Evolutionary conservation across 2,888 invertebrate genomes (phyloP), one percentile per base, ranked within the genome.

Genomic region (Thereva nobilitata): DNA sequence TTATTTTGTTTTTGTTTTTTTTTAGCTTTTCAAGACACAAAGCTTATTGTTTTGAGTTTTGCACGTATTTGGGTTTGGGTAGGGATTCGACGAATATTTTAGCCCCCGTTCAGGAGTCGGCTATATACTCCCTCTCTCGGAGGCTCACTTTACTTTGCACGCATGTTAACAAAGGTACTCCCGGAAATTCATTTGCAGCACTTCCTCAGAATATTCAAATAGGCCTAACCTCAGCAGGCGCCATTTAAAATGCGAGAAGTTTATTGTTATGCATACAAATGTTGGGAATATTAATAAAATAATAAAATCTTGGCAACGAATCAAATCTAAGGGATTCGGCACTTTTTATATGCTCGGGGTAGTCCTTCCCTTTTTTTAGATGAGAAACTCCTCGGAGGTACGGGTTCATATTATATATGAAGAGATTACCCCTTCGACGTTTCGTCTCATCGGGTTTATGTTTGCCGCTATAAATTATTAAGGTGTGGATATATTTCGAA

Each of bases 191-290:
- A 52, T 52, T 52, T 35, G 52, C 7, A 52, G n/a, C 23, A 34
- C 52, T 52, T 52, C n/a, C 6, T 34, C 23, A 34, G 52, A 52
- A 52, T 52, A 52, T 52, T 52, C 52, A 52, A 52, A 35, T 35
- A 52, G 52, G 52, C n/a, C 6, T 8, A 52, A 52, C 35, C 52
- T 52, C 52, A 52, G 35, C 35, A 35, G 23, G 35, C 7, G 1
- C 52, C 52, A 52, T 52, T 52, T 52, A 34, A 52, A 52, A 52
- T 52, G 23, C 23, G 52, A 12, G 6, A 5, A 35, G 9, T 52
- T 52, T 52, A 52, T 52, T 23, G 52, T 10, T 52, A 52, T 52
- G 52, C 52, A 52, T 52, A 52, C 52, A 34, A 52, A 52, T 52
- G 23, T 23, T 4, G 35, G 34, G 12, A 52, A 52, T 52, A 52